Base-by-base conservation (phyloP, 2,888 invertebrate genomes). In the Pycnomerus fuliginosus region DNA sequence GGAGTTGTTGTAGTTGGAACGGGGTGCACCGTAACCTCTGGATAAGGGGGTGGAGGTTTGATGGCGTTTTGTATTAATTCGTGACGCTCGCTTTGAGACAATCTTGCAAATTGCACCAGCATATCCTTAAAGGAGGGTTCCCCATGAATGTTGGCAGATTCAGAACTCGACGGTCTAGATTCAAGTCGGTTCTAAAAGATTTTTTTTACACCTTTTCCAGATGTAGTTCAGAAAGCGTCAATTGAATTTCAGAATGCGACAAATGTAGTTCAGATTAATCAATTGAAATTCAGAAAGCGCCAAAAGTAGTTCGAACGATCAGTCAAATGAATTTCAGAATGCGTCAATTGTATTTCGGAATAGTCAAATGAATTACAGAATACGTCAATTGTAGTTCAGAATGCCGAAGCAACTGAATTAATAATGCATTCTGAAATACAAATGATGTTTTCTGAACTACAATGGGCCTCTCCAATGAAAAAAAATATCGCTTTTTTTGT, bases 1-100 rank as follows among this genome's bases (percentile, higher is more conserved):
- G 32, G 77, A 3, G 61, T 56, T 14, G 65, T 60, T 7, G 68
- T 59, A 3, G 64, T 58, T 20, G 75, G 74, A 38, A 88, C 87
- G 0, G 88, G 87, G 62, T 87, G 82, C 12, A 88, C 75, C 1
- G 87, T 88, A 30, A 88, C 87, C 71, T 88, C 88, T 0, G 87
- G 87, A 73, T 87, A 87, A 33, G 81, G 84, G 31, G 82, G 84
- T 3, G 83, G 80, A 1, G 79, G 79, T 37, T 78, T 70, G 20
- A 65, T 61, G 2, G 65, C 62, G 35, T 66, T 65, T 41, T 69
- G 67, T 13, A 71, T 59, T 3, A 71, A 50, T 50, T 70, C 71
- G 30, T 69, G 63, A 22, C 65, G 54, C 56, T 74, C 80, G 73
- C 76, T 67, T 75, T 82, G 48, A 28, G 78, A 79, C 53, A 80